Evolutionary conservation across 2,797 vertebrate species (phyloP).

Genomic region (Neopelma chrysocephalum): DNA sequence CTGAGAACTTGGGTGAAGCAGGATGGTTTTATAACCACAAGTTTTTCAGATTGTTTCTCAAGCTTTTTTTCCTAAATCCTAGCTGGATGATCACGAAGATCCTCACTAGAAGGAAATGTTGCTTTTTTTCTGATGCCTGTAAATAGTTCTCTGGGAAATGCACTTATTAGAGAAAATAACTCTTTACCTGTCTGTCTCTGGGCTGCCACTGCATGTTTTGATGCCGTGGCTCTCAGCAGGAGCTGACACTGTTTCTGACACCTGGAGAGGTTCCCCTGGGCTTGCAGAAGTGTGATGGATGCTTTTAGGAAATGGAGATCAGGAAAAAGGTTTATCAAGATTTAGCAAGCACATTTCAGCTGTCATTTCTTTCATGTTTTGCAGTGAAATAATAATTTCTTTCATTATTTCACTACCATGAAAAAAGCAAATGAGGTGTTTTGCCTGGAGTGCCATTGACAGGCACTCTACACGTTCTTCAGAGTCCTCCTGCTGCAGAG

Average conservation of each 20-base stretch:
- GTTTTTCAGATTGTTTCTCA: background rate
- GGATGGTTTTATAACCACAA: background rate
- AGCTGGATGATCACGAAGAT: background rate
- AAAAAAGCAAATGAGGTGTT: background rate
- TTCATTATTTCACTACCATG: background rate
- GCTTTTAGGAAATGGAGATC: background rate
- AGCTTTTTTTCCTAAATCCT: background rate
- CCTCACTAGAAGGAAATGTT: background rate
- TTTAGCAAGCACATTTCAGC: background rate
- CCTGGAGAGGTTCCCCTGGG: background rate
- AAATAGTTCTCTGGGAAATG: constrained; percentile 15
- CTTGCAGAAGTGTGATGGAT: background rate
- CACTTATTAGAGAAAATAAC: background rate
- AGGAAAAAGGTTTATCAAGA: background rate
- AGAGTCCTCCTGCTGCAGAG: background rate
- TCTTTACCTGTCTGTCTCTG: background rate
- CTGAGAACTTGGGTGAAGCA: background rate
- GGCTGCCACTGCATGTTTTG: background rate
- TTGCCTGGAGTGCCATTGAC: background rate
- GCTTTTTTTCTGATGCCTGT: background rate
- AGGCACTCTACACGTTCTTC: background rate
- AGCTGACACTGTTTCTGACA: background rate
- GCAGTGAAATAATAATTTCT: constrained; percentile 13
- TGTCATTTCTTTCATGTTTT: background rate
- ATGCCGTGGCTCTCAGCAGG: background rate